Percentiles rank a stretch among this genome's conserved stretches.
Conservation (phyloP, 1,140 invertebrate genomes). For the Hyles euphorbiae region DNA sequence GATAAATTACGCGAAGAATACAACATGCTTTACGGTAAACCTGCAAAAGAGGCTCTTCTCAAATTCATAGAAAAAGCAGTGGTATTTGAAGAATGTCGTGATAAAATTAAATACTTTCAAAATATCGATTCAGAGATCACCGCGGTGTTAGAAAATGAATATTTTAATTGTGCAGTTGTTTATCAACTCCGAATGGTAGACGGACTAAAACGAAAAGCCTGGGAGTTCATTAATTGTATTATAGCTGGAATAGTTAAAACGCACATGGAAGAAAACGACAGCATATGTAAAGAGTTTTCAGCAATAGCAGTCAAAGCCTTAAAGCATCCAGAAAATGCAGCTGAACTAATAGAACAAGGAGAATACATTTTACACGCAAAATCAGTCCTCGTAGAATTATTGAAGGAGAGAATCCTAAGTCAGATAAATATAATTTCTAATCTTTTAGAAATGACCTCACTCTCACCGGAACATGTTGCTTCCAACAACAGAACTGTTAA, state of each 20-base stretch:
- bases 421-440: conserved; percentile 79
- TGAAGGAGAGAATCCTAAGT: conserved; percentile 79
- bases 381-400: conserved; percentile 77
- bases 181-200: conserved; percentile 59
- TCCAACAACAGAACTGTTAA: conserved; percentile 82
- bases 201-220: conserved; percentile 56
- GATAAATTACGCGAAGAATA: conserved; percentile 52
- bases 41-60: conserved; percentile 42
- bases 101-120: conserved; percentile 78
- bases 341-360: conserved; percentile 82
- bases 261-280: conserved; percentile 73
- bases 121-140: conserved; percentile 77
- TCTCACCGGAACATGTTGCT: conserved; percentile 80
- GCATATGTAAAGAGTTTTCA: conserved; percentile 81
- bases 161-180: conserved; percentile 75
- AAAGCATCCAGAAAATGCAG: conserved; percentile 80
- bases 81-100: conserved; percentile 76
- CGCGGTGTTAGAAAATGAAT: conserved; percentile 78
- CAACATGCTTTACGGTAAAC: conserved; percentile 51
- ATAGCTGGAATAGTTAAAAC: conserved; percentile 60
- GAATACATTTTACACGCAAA: conserved; percentile 80
- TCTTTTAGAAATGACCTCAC: conserved; percentile 81
- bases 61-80: conserved; percentile 49
- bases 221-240: conserved; percentile 61
- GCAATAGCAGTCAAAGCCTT: conserved; percentile 76